phyloP scores from a whole-genome alignment of 1,140 invertebrate genomes.

The Diorhabda carinulata region DNA sequence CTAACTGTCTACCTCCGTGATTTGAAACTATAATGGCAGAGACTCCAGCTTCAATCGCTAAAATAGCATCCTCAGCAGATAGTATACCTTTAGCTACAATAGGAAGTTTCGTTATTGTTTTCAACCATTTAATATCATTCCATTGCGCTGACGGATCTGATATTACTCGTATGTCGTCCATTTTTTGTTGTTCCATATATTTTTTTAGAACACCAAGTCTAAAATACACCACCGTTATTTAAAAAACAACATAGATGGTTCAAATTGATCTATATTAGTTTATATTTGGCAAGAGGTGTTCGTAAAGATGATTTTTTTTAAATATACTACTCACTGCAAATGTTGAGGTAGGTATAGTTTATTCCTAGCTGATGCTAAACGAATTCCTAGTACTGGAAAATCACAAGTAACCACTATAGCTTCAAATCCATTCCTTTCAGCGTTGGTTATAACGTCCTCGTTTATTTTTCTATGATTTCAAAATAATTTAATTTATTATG shows the following conservation, averaged over 20 bases:
- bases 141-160: slow-evolving; percentile 79
- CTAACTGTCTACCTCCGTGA: slow-evolving; percentile 86
- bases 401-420: slow-evolving; percentile 89
- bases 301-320: too few species aligned
- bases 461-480: too few species aligned
- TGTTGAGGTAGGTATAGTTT: slow-evolving; percentile 78
- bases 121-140: slow-evolving; percentile 82
- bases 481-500: too few species aligned
- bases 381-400: slow-evolving; percentile 77
- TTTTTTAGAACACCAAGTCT: slow-evolving; percentile 54
- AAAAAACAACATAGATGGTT: not conserved
- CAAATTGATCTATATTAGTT: too few species aligned
- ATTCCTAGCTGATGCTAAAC: slow-evolving; percentile 77
- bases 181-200: slow-evolving; percentile 52
- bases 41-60: slow-evolving; percentile 70
- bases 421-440: slow-evolving; percentile 80
- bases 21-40: slow-evolving; percentile 84
- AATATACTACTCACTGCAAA: slow-evolving; percentile 56
- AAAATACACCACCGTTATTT: slow-evolving; percentile 68
- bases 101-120: slow-evolving; percentile 74
- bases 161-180: slow-evolving; percentile 63
- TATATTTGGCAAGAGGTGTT: too few species aligned
- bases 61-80: slow-evolving; percentile 78
- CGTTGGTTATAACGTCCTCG: slow-evolving; percentile 39
- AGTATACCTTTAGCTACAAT: slow-evolving; percentile 90